phyloP scores from a whole-genome alignment of 2,113 vertebrate species.

The Progne subis region DNA sequence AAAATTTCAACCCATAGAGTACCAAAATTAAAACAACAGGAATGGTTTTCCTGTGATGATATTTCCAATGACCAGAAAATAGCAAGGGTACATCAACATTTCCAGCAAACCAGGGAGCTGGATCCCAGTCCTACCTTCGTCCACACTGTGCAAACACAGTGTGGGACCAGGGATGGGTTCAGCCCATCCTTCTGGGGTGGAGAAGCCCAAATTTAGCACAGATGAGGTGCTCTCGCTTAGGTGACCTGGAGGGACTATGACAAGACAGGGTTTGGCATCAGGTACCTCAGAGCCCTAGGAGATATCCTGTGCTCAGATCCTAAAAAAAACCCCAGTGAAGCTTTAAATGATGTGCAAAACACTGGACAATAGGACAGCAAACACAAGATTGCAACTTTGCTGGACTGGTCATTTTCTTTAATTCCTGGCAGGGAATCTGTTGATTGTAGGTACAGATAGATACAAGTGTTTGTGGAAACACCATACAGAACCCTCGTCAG shows the following conservation, averaged over 20 bases:
- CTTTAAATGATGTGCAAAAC: neutral
- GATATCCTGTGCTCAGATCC: neutral
- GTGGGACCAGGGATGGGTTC: neutral
- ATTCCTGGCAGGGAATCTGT: neutral
- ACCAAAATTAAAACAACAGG: neutral
- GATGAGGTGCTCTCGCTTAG: neutral
- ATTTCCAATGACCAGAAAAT: neutral
- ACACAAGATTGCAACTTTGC: neutral
- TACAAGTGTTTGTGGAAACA: neutral
- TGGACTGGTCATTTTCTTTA: neutral
- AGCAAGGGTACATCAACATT: accelerated
- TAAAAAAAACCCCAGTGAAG: neutral
- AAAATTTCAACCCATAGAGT: neutral
- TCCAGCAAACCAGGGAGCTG: neutral
- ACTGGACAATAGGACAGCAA: neutral
- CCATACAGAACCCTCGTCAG: neutral
- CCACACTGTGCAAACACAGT: neutral
- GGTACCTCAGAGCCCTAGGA: neutral
- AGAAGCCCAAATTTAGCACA: neutral
- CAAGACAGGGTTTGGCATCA: neutral
- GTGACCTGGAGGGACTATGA: neutral
- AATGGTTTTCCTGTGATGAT: neutral
- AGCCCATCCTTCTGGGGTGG: neutral
- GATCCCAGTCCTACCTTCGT: neutral
- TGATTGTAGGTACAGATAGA: neutral